Base-by-base conservation (phyloP, 2,113 vertebrate species). In the Oryzias curvinotus region DNA sequence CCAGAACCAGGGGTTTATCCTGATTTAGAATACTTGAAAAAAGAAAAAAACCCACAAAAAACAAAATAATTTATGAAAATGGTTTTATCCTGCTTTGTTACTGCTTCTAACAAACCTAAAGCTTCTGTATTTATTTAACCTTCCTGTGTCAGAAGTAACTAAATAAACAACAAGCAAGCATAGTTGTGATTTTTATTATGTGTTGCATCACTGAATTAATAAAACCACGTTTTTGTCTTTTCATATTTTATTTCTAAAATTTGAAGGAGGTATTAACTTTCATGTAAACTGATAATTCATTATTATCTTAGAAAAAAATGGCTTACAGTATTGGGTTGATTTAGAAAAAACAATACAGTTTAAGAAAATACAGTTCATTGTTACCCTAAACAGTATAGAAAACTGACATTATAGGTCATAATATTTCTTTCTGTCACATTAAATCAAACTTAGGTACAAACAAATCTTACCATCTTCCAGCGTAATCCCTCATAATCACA, bases 141-240 rank as follows among this genome's bases (percentile, higher is more conserved):
- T 28, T 55, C 5, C 0, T 50, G 30, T 46, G 19, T 46, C 59
- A 62, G 0, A 82, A 60, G 44, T 45, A 52, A 57, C 65, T 30
- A 68, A 58, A 87, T 80, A 78, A 84, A 81, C 43, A 48, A 47
- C 67, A 80, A 68, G 77, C 56, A 75, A 65, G 26, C 41, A 47
- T 7, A 45, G 8, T 0, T 41, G 25, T 68, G 43, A 14, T 65
- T 62, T 65, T 79, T 10, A 61, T 73, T 13, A 14, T 41, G 16
- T 15, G 36, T n/a, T 7, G 43, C 19, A 28, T 59, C 21, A 65
- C 7, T 25, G 5, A 12, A 14, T 50, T 19, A 17, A 36, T 5
- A n/a, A 8, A 23, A 7, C n/a, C 16, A 19, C 8, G 7, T 48
- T 30, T 2, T 5, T 42, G 16, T 14, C 16, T 71, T 18, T 48